Evolutionary conservation across 2,888 invertebrate species (phyloP).

Genomic region (Melieria picta): DNA sequence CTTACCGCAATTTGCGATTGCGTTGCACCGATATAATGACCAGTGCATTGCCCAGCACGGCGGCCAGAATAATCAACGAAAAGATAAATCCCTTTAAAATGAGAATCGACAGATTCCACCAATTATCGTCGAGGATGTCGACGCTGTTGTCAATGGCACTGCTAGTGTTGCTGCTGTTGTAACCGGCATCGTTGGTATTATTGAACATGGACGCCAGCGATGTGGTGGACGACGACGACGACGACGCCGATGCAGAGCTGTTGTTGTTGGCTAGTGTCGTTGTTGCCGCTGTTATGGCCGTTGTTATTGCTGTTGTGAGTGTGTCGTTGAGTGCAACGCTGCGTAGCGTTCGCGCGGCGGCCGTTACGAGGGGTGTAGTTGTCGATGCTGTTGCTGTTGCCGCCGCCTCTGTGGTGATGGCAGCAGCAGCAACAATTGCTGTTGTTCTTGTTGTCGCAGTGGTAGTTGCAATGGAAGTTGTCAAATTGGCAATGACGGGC

Average conservation of each 20-base stretch:
- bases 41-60: slow-evolving; percentile 90
- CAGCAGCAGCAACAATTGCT: neutral
- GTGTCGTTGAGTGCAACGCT: slow-evolving; percentile 9
- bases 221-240: slow-evolving; percentile 14
- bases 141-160: slow-evolving; percentile 17
- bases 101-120: slow-evolving; percentile 71
- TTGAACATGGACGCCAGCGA: slow-evolving; percentile 23
- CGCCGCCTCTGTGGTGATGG: slow-evolving; percentile 2
- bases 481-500: slow-evolving; percentile 31
- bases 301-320: neutral
- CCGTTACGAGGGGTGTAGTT: slow-evolving; percentile 7
- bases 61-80: slow-evolving; percentile 87
- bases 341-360: neutral
- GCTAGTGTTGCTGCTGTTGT: slow-evolving; percentile 37
- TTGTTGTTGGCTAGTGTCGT: neutral
- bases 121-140: slow-evolving; percentile 56
- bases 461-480: slow-evolving; percentile 45
- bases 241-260: neutral
- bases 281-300: neutral
- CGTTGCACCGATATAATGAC: slow-evolving; percentile 71
- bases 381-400: slow-evolving; percentile 8
- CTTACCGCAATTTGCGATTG: slow-evolving; percentile 66
- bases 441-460: slow-evolving; percentile 35
- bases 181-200: slow-evolving; percentile 38
- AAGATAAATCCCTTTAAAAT: slow-evolving; percentile 82